Evolutionary conservation across 2,797 vertebrate genomes (phyloP), one percentile per base, ranked within the genome.

Genomic region (Toxotes lorentzi): DNA sequence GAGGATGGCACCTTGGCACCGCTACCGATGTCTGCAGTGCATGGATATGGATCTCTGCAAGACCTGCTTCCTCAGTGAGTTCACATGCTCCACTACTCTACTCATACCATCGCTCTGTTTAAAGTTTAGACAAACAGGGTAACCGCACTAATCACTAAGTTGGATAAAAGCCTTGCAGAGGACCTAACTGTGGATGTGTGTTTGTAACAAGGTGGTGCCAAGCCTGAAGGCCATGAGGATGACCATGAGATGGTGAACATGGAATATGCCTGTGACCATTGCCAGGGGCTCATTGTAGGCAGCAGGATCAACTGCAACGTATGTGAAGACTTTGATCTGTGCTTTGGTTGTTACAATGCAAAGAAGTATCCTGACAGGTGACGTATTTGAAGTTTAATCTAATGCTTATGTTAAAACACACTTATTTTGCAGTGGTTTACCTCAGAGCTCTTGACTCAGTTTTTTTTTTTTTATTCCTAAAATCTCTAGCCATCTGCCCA

Each of bases 1-100:
- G 73, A 95, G 98, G 75, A 99, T 99, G 41, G 97, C 98, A 0
- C 98, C 97, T 0, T 99, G 97, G 97, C 97, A 98, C 76, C 97
- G 98, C 40, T 99, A 99, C 92, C 94, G 97, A 75, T 99, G 98
- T 64, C 94, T 99, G 83, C 98, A 99, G 75, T 99, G 98, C 91
- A 98, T 96, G 19, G 97, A 99, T 77, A 99, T 99, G 98, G 98
- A 99, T 84, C 96, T 99, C 6, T 99, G 98, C 88, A 99, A 99
- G 94, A 98, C 97, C 1, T 99, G 98, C 76, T 99, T 99, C 88
- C 95, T 99, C 43, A 98, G 98, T 99, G 88, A 95, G 95, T 62
- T 38, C 76, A 71, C 11, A 51, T 35, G 10, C 32, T 48, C 21
- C 40, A 38, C 2, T 4, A 1, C 16, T 4, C 34, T 41, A n/a